Conservation (phyloP, 2,888 invertebrate genomes). For the Agonopterix alstromeriana region DNA sequence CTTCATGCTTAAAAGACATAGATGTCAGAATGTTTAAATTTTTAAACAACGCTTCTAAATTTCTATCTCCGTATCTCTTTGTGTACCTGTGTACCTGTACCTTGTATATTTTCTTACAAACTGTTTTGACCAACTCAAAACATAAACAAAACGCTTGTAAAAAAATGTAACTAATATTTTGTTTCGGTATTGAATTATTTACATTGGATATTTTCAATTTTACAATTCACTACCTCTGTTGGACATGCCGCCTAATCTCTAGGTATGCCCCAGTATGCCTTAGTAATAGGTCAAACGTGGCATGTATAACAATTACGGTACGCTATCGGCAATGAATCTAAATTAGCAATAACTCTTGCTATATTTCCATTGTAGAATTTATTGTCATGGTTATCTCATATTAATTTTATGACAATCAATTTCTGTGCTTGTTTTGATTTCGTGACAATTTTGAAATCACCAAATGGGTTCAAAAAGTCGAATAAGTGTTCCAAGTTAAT, state of each 20-base stretch:
- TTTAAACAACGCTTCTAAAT: too few species aligned
- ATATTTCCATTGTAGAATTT: constrained; percentile 15
- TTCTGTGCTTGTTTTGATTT: too few species aligned
- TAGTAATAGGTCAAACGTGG: constrained; percentile 15
- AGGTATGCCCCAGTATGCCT: constrained; percentile 12
- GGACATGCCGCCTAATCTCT: constrained; percentile 5
- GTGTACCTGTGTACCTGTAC: too few species aligned
- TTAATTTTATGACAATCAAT: not conserved
- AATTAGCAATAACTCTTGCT: constrained; percentile 18
- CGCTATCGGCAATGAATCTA: constrained; percentile 19
- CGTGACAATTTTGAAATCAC: not conserved
- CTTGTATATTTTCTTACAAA: too few species aligned
- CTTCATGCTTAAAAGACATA: too few species aligned
- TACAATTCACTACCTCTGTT: not conserved
- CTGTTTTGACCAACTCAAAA: too few species aligned
- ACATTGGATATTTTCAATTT: not conserved
- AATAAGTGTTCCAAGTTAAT: not conserved
- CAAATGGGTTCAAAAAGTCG: not conserved
- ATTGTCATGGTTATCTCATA: constrained; percentile 9
- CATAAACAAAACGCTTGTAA: too few species aligned
- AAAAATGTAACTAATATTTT: too few species aligned
- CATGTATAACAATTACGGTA: constrained; percentile 14
- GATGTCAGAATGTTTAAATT: too few species aligned
- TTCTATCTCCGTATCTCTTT: too few species aligned
- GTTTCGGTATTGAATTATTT: not conserved